These are phyloP conservation scores for Apostichopus leukothele DNA, from an alignment of 53 echinoderm and acorn worm genomes.

Conservation along the genomic window DNA sequence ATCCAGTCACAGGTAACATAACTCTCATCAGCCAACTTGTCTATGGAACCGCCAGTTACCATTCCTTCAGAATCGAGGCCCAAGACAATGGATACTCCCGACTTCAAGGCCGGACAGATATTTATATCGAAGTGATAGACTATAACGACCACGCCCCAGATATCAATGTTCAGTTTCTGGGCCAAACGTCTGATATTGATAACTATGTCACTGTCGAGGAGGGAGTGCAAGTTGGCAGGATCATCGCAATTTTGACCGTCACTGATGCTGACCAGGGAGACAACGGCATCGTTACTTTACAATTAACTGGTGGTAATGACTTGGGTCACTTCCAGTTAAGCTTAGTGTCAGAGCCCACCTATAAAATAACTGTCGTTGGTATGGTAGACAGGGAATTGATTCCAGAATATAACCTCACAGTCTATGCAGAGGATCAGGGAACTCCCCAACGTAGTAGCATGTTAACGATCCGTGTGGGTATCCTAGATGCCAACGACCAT, in stretches of 20 bases:
- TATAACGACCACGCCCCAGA: slow-evolving; percentile 85
- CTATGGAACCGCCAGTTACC: slow-evolving; percentile 49
- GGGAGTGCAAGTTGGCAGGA: slow-evolving; percentile 39
- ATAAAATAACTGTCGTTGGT: slow-evolving; percentile 51
- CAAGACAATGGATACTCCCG: slow-evolving; percentile 66
- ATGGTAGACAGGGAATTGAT: slow-evolving; percentile 70
- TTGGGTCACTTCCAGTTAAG: slow-evolving; percentile 60
- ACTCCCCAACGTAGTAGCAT: slow-evolving; percentile 56
- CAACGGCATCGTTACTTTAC: slow-evolving; percentile 65
- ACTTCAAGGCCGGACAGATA: slow-evolving; percentile 67
- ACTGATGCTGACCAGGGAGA: slow-evolving; percentile 74
- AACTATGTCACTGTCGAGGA: slow-evolving; percentile 65
- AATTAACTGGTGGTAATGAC: slow-evolving; percentile 69
- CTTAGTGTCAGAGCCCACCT: slow-evolving; percentile 50
- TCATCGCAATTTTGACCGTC: slow-evolving; percentile 65
- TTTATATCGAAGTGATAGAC: slow-evolving; percentile 71
- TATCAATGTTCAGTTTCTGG: slow-evolving; percentile 45
- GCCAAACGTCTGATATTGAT: slow-evolving; percentile 20
- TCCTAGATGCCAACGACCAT: slow-evolving; percentile 89
- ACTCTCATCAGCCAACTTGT: slow-evolving; percentile 58
- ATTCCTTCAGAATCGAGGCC: slow-evolving; percentile 72
- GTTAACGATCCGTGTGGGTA: slow-evolving; percentile 58
- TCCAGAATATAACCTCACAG: slow-evolving; percentile 76
- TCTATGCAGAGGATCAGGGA: slow-evolving; percentile 71
- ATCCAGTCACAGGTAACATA: slow-evolving; percentile 71